These are phyloP conservation scores for Channallabes apus DNA, from an alignment of 2,797 vertebrate genomes.

Conservation along the genomic window DNA sequence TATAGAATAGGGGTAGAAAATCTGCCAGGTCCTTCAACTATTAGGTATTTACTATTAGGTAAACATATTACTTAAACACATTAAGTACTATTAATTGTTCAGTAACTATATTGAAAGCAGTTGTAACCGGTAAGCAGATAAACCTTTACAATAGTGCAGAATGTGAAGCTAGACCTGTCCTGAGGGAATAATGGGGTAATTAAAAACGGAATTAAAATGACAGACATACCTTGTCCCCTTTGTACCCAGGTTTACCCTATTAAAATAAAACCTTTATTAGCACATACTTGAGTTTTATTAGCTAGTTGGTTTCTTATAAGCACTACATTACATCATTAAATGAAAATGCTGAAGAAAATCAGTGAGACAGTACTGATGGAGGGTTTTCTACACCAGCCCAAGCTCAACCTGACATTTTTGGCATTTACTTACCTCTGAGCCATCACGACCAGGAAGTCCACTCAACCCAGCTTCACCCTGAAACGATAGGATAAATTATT, in stretches of 20 bases:
- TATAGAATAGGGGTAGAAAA: neutral
- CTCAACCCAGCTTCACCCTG: constrained; percentile 85
- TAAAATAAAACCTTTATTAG: constrained; percentile 35
- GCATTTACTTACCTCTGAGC: constrained; percentile 76
- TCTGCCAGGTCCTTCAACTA: neutral
- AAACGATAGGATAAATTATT: constrained; percentile 36
- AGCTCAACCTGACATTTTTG: neutral
- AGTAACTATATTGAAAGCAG: neutral
- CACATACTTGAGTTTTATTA: neutral
- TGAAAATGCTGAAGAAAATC: neutral
- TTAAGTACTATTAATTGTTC: neutral
- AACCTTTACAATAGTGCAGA: neutral
- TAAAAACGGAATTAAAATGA: neutral
- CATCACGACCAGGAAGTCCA: constrained; percentile 83
- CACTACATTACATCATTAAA: neutral
- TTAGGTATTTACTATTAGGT: no score
- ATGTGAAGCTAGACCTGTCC: neutral
- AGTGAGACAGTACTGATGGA: neutral
- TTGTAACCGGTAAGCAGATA: neutral
- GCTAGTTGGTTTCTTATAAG: neutral
- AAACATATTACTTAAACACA: neutral
- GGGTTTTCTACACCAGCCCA: neutral
- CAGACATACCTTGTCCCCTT: constrained; percentile 84
- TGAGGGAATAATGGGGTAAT: neutral
- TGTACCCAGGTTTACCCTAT: constrained; percentile 88